These are phyloP conservation scores for Hypercompe scribonia DNA, from an alignment of 2,888 invertebrate genomes.

Conservation along the genomic window DNA sequence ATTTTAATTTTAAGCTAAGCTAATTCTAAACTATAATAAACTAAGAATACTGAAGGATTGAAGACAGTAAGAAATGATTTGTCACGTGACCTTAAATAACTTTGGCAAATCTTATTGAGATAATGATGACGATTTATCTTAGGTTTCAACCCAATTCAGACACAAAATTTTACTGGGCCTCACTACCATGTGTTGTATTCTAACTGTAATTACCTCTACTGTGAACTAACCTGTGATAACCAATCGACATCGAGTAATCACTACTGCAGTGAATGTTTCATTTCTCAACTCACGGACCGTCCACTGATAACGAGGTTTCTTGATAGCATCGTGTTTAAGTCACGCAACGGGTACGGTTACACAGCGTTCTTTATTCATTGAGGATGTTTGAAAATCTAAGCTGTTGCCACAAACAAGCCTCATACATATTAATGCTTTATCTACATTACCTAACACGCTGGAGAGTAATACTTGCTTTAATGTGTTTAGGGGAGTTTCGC, in stretches of 20 bases:
- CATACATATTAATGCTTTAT: slow-evolving; percentile 85
- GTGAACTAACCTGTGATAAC: neutral
- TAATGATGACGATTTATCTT: too few species aligned
- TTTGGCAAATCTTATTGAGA: too few species aligned
- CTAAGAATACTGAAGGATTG: too few species aligned
- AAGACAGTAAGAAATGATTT: too few species aligned
- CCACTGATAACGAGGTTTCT: slow-evolving; percentile 69
- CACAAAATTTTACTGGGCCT: neutral
- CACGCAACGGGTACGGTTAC: slow-evolving; percentile 61
- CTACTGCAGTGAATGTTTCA: slow-evolving; percentile 67
- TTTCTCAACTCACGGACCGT: slow-evolving; percentile 68
- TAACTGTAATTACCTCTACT: neutral
- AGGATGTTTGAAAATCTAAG: slow-evolving; percentile 77
- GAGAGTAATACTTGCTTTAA: slow-evolving; percentile 71
- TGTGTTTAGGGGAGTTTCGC: slow-evolving; percentile 75
- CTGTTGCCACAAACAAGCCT: slow-evolving; percentile 77
- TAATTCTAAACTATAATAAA: too few species aligned
- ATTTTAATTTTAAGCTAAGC: too few species aligned
- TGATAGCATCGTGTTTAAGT: slow-evolving; percentile 70
- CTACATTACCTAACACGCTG: slow-evolving; percentile 74
- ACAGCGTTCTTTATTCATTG: slow-evolving; percentile 76
- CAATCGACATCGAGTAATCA: slow-evolving; percentile 53
- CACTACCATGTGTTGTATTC: neutral
- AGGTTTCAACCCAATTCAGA: too few species aligned
- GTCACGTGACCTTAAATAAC: too few species aligned